A percentile compares a stretch with the other conserved stretches of the same genome.
Evolutionary conservation across 2,797 vertebrate species (phyloP).

Genomic region (Dryobates pubescens): DNA sequence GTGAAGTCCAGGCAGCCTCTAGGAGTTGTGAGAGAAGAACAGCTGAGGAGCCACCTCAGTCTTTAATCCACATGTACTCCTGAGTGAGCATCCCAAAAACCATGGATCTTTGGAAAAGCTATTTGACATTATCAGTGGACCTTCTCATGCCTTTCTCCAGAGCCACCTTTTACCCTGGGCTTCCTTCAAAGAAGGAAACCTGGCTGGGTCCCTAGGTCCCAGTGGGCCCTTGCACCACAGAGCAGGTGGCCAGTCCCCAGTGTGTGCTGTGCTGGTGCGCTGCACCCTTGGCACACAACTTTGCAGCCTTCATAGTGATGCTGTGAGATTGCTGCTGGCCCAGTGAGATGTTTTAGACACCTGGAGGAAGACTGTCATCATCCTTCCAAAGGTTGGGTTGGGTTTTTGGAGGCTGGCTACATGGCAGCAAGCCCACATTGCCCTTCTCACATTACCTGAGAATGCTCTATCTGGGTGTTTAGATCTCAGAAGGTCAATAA

Average conservation of each 20-base stretch:
- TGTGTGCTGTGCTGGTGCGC: not conserved
- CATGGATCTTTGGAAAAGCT: not conserved
- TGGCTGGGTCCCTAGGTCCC: not conserved
- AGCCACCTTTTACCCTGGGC: not conserved
- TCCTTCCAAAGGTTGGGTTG: not conserved
- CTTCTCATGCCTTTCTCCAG: not conserved
- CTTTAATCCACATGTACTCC: not conserved
- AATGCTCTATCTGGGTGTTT: not conserved
- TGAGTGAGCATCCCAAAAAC: not conserved
- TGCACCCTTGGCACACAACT: not conserved
- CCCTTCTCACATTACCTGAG: not conserved
- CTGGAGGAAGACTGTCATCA: not conserved
- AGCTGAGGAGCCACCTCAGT: not conserved
- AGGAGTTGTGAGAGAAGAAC: not conserved
- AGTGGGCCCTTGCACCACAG: accelerated
- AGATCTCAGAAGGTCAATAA: not conserved
- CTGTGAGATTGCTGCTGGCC: not conserved
- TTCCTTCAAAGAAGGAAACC: not conserved
- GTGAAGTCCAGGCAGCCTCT: not conserved
- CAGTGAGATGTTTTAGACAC: not conserved
- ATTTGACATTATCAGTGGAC: too few relatives aligned
- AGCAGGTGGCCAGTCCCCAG: not conserved
- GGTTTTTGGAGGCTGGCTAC: not conserved
- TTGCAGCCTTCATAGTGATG: not conserved
- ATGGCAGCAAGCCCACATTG: not conserved